phyloP scores from a whole-genome alignment of 2,113 vertebrate genomes.

The Chrysochloris asiatica region DNA sequence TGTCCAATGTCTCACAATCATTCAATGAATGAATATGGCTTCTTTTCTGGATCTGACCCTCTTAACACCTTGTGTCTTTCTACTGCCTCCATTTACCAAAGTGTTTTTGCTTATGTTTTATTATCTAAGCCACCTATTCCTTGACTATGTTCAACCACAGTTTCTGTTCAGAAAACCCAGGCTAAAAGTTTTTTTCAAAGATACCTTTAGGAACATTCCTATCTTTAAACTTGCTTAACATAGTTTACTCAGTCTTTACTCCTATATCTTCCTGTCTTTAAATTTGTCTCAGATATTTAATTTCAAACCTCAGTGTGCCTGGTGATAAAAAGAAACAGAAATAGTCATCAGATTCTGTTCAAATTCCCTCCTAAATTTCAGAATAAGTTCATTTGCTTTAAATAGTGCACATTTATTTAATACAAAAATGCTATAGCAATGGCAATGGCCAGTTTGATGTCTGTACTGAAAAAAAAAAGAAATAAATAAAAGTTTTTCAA shows the following conservation, averaged over 20 bases:
- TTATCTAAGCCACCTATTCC: neutral
- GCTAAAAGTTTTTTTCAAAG: neutral
- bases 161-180: constrained; percentile 41
- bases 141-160: neutral
- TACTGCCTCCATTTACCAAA: neutral
- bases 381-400: constrained; percentile 19
- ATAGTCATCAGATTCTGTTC: too few species aligned
- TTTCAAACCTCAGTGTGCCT: neutral
- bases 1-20: neutral
- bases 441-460: neutral
- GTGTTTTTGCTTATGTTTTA: neutral
- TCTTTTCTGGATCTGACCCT: neutral
- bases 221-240: neutral
- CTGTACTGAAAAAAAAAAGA: neutral
- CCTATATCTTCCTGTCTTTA: neutral
- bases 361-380: too few species aligned
- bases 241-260: constrained; percentile 30
- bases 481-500: constrained; percentile 15
- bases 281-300: neutral
- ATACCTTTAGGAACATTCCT: neutral
- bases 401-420: neutral
- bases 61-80: neutral
- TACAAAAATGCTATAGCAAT: neutral
- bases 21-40: neutral
- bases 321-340: too few species aligned